Conservation (phyloP, 2,888 invertebrate genomes). For the Lasioglossum vierecki region DNA sequence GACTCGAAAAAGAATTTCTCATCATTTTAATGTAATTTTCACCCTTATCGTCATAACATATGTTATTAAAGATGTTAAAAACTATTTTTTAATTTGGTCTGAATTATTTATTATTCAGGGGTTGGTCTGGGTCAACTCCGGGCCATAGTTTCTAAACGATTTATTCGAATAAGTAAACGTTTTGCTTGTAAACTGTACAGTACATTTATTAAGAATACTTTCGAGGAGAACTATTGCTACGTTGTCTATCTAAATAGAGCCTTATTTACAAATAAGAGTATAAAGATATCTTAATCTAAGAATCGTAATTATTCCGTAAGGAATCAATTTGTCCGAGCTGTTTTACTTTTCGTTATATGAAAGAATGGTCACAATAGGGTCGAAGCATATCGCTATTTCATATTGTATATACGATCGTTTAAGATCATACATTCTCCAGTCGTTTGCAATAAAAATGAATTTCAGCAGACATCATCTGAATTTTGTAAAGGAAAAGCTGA, state of each 20-base stretch:
- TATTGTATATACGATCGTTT: background rate
- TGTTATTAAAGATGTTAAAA: too few species aligned
- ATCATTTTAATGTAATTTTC: too few species aligned
- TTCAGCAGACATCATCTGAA: background rate
- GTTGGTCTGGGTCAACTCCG: too few species aligned
- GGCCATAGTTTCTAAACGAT: slow-evolving; percentile 3
- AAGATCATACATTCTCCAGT: background rate
- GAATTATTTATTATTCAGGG: too few species aligned
- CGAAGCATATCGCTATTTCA: background rate
- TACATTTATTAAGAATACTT: slow-evolving; percentile 16
- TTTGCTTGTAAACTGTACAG: slow-evolving; percentile 61
- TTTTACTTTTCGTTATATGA: background rate
- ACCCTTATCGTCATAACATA: too few species aligned
- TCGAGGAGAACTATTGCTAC: background rate
- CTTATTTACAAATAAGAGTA: slow-evolving; percentile 18
- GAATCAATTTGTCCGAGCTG: background rate
- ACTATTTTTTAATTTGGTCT: too few species aligned
- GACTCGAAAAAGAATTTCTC: too few species aligned
- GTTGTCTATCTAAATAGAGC: background rate
- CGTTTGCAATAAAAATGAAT: background rate
- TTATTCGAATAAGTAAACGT: slow-evolving; percentile 42
- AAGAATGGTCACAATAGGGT: background rate
- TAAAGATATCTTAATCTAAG: slow-evolving; percentile 4
- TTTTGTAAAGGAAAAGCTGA: background rate
- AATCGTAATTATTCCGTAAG: background rate